phyloP scores from a whole-genome alignment of 2,797 vertebrate species.

The Rhinella marina region DNA sequence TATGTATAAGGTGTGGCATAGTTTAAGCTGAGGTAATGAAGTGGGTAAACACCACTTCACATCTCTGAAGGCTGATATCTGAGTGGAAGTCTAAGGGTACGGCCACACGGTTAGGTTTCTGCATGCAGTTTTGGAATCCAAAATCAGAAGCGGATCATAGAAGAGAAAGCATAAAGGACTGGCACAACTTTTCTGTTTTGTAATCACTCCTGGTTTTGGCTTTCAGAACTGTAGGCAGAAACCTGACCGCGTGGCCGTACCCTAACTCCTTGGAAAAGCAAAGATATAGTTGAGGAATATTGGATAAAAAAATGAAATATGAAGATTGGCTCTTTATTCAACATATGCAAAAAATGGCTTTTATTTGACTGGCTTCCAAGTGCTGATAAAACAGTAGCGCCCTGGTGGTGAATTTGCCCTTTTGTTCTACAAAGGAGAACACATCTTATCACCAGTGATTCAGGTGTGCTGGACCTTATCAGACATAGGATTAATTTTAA shows the following conservation, averaged over 20 bases:
- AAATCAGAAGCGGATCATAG: too few relatives aligned
- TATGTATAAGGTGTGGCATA: conserved; percentile 9
- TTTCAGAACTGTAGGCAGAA: too few relatives aligned
- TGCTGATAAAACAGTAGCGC: neutral
- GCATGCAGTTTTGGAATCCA: too few relatives aligned
- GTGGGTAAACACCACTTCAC: conserved; percentile 18
- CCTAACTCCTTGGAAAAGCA: neutral
- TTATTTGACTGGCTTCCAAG: neutral
- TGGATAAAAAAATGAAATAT: neutral
- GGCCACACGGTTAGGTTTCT: too few relatives aligned
- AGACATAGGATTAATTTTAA: conserved; percentile 4
- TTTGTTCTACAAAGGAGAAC: conserved; percentile 48
- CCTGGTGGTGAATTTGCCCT: conserved; percentile 1
- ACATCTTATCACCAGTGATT: conserved; percentile 49
- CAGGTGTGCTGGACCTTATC: conserved; percentile 50
- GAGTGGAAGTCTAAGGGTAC: neutral
- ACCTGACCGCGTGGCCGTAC: too few relatives aligned
- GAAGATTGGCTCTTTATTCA: neutral
- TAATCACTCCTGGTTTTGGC: too few relatives aligned
- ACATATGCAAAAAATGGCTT: neutral
- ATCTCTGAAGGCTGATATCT: conserved; percentile 1
- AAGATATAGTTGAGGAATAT: neutral
- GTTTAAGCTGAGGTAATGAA: neutral
- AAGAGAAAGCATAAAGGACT: too few relatives aligned
- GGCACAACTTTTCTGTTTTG: too few relatives aligned